A percentile compares a stretch with the other conserved stretches of the same genome.
Evolutionary conservation across 2,888 invertebrate genomes (phyloP).

Genomic region (Limenitis arthemis): DNA sequence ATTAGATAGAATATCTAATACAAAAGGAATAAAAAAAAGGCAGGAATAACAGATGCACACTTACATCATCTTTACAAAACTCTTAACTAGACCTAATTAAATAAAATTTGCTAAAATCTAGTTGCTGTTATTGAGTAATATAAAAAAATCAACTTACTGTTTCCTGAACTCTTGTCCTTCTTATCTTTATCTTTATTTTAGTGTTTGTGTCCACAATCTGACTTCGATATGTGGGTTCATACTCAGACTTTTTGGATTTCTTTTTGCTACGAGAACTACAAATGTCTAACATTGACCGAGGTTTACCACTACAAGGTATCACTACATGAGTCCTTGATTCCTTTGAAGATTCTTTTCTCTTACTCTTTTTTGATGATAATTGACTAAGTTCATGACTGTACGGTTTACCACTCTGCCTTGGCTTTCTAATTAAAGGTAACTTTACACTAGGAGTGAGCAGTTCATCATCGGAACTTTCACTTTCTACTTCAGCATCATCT

Average conservation of each 20-base stretch:
- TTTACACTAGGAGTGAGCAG: constrained; percentile 61
- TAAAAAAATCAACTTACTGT: constrained; percentile 38
- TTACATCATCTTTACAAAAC: no score
- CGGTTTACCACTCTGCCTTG: constrained; percentile 63
- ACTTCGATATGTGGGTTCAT: constrained; percentile 69
- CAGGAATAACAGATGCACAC: no score
- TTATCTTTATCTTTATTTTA: constrained; percentile 79
- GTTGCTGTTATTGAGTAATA: background rate
- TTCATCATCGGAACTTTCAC: constrained; percentile 64
- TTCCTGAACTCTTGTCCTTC: constrained; percentile 70
- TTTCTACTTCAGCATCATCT: constrained; percentile 37
- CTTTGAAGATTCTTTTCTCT: constrained; percentile 48
- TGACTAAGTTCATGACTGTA: constrained; percentile 72
- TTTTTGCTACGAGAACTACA: constrained; percentile 65
- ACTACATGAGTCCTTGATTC: constrained; percentile 54
- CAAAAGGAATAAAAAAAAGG: no score
- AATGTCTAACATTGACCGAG: constrained; percentile 64
- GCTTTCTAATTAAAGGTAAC: constrained; percentile 60
- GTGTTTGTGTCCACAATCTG: constrained; percentile 76
- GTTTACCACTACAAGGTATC: constrained; percentile 65
- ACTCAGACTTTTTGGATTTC: constrained; percentile 59
- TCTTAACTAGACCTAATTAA: no score
- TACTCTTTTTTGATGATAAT: constrained; percentile 67
- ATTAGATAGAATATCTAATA: no score
- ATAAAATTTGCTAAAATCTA: background rate